Evolutionary conservation across 2,797 vertebrate genomes (phyloP), one percentile per base, ranked within the genome.

Genomic region (Esox lucius): DNA sequence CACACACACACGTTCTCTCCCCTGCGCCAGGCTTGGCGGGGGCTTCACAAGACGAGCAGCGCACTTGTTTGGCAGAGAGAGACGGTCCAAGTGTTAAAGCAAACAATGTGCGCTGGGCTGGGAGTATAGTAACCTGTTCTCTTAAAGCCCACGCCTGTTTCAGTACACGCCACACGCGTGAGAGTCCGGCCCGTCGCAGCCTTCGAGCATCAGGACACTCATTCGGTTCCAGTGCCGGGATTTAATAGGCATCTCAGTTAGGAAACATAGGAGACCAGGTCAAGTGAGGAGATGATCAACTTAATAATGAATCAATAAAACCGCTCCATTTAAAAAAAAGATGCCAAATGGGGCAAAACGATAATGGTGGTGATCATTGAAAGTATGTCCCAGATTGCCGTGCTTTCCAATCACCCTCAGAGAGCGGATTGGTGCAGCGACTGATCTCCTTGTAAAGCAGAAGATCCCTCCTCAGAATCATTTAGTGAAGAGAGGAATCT

Each of bases 401-500:
- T 76, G 75, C 84, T 85, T 78, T 75, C 82, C 82, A 80, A 86
- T 87, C 85, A 86, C 73, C 78, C 78, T 80, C 80, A 83, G 24
- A 65, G 80, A 76, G 49, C 39, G 80, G 89, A 90, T 84, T 85
- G 68, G 78, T 81, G 86, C 89, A 88, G 87, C 31, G 68, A 87
- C 78, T 87, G 80, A 74, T 87, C 91, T 76, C 64, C 6, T 77
- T 56, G 74, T 70, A 68, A 72, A 42, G 17, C 83, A 48, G 83
- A 86, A 84, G 85, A 92, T 90, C 85, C 73, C 64, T 68, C 68
- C 76, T 84, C 73, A 85, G 88, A 92, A 87, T 81, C 86, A 90
- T 90, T 89, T 91, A 93, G 92, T 91, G 90, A 92, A 92, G 87
- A 89, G 85, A 88, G 85, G 90, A 90, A 88, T 92, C 91, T 91